Percentiles rank a stretch among this genome's conserved stretches.
These are phyloP conservation scores for Nematopogon swammerdamellus DNA, from an alignment of 2,888 invertebrate genomes.

Conservation along the genomic window DNA sequence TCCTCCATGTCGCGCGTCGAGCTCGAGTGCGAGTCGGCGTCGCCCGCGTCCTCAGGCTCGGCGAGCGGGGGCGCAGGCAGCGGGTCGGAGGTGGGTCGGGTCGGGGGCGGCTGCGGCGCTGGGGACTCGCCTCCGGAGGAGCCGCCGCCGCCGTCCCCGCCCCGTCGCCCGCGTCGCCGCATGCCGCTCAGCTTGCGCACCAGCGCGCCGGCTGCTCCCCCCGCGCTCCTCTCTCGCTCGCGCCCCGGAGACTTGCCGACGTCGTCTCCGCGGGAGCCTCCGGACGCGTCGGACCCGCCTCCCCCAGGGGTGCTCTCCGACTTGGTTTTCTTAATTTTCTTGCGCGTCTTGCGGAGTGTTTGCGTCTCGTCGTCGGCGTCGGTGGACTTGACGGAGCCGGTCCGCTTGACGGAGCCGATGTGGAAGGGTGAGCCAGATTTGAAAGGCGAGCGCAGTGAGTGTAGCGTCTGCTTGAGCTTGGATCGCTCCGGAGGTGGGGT, in stretches of 20 bases:
- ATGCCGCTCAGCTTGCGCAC: slow-evolving; percentile 43
- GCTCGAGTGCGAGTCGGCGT: slow-evolving; percentile 9
- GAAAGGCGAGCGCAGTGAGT: slow-evolving; percentile 48
- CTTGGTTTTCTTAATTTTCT: slow-evolving; percentile 46
- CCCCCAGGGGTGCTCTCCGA: slow-evolving; percentile 18
- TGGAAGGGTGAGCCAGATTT: slow-evolving; percentile 52
- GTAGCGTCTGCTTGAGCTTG: slow-evolving; percentile 46
- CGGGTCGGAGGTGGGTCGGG: slow-evolving; percentile 4
- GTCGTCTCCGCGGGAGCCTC: slow-evolving; percentile 31
- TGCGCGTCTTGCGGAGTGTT: slow-evolving; percentile 48
- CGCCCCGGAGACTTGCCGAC: slow-evolving; percentile 19
- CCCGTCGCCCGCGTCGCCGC: slow-evolving; percentile 26
- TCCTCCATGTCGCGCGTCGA: slow-evolving; percentile 12
- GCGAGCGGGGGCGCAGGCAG: slow-evolving; percentile 5
- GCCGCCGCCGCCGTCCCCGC: slow-evolving; percentile 17
- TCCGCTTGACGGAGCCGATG: slow-evolving; percentile 44
- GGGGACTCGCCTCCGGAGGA: slow-evolving; percentile 19
- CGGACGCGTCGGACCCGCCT: slow-evolving; percentile 17
- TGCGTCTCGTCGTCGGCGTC: slow-evolving; percentile 46
- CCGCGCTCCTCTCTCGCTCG: slow-evolving; percentile 34
- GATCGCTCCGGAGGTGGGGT: slow-evolving; percentile 24
- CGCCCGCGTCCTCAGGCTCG: slow-evolving; percentile 12
- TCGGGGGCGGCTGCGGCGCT: slow-evolving; percentile 12
- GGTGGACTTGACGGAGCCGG: slow-evolving; percentile 39
- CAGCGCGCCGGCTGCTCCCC: slow-evolving; percentile 19